A percentile compares a stretch with the other conserved stretches of the same genome.
Evolutionary conservation across 2,113 vertebrate genomes (phyloP).

Genomic region (Rutilus rutilus): DNA sequence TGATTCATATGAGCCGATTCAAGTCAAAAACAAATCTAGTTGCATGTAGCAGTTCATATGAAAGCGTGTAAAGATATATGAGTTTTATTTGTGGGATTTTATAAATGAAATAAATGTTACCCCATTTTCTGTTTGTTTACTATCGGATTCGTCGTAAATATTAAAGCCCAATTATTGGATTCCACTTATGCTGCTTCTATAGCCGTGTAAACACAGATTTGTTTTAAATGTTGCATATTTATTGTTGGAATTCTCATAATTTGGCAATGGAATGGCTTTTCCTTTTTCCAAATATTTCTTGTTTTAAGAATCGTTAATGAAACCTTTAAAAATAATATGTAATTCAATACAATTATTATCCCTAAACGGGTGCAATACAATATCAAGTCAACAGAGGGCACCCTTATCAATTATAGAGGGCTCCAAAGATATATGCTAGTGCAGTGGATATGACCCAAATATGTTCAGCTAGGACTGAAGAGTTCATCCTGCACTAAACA

Average conservation of each 20-base stretch:
- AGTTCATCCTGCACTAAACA: not conserved
- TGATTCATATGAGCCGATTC: too few species aligned
- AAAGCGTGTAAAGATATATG: not conserved
- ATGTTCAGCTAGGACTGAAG: not conserved
- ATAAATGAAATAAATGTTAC: not conserved
- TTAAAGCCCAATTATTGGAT: not conserved
- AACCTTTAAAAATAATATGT: not conserved
- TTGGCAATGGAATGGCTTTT: not conserved
- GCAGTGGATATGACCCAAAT: slow-evolving; percentile 15
- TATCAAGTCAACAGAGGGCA: slow-evolving; percentile 61
- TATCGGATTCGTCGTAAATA: not conserved
- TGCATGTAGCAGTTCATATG: not conserved
- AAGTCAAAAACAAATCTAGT: too few species aligned
- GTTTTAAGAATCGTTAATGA: not conserved
- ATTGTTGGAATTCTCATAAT: not conserved
- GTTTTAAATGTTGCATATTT: not conserved
- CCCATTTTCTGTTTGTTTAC: not conserved
- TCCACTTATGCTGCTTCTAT: not conserved
- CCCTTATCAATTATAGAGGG: slow-evolving; percentile 55
- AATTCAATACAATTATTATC: not conserved
- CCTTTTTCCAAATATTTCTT: not conserved
- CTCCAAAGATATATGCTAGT: not conserved
- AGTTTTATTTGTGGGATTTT: too few species aligned
- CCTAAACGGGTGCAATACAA: slow-evolving; percentile 39
- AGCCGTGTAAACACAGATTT: not conserved